Base-by-base conservation (phyloP, 2,113 vertebrate species). In the Notarius quadriscutis region DNA sequence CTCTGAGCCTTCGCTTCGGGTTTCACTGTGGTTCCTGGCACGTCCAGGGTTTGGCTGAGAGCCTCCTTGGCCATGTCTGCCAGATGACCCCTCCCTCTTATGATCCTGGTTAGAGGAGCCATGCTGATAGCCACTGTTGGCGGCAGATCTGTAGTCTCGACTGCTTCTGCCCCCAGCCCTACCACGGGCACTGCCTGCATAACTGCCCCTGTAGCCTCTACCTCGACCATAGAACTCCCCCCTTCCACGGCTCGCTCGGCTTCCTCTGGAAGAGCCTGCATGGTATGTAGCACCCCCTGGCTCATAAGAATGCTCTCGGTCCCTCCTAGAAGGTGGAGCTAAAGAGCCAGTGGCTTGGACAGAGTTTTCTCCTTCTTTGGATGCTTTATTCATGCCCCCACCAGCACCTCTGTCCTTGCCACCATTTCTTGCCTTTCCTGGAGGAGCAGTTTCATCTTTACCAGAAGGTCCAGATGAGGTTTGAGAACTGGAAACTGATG, bases 171-270 rank as follows among this genome's bases (percentile, higher is more conserved):
- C 95, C 1, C 95, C 92, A 81, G 96, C 95, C 34, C 97, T 93
- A 20, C 96, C 95, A 5, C 95, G 55, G 8, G 92, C 90, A 9
- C 92, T 92, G 14, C 94, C 89, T 1, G 94, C 85, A 93, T 96
- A 93, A 89, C 96, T 75, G 81, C 97, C 93, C 69, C 96, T 93
- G 91, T 95, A 94, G 75, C 97, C 92, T 85, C 96, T 88, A 1
- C 97, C 97, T 74, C 97, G 94, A 7, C 96, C 96, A 25, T 96
- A 98, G 90, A 97, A 98, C 67, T 98, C 97, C 0, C 97, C 97
- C 0, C 96, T 91, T 14, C 96, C 96, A 0, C 97, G 95, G 74
- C 93, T 93, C 7, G 91, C 93, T 90, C 93, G 93, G 84, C 89
- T 85, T 18, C 94, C 93, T 90, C 94, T 93, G 30, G 89, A 77